These are phyloP conservation scores for Meloe dianella DNA, from an alignment of 2,888 invertebrate species.

Conservation along the genomic window DNA sequence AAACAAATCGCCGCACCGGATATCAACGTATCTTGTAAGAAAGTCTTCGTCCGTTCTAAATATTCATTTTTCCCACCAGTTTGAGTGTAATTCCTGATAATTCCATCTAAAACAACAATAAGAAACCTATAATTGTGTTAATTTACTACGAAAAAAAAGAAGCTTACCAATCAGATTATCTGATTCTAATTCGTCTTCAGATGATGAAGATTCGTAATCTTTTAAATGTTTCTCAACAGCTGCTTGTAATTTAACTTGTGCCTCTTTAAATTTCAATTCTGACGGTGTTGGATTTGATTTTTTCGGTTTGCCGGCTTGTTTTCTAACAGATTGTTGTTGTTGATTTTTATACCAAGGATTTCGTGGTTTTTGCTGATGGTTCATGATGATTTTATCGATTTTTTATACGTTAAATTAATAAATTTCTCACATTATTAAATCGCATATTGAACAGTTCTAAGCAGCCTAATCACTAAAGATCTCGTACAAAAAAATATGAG, in stretches of 20 bases:
- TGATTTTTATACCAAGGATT: constrained; percentile 47
- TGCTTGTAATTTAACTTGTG: constrained; percentile 60
- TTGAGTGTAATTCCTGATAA: constrained; percentile 61
- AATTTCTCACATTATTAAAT: background rate
- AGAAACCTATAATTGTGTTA: background rate
- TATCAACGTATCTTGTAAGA: constrained; percentile 79
- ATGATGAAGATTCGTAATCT: constrained; percentile 63
- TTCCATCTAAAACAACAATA: constrained; percentile 53
- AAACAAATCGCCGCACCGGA: constrained; percentile 84
- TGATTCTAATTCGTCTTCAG: constrained; percentile 63
- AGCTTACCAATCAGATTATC: constrained; percentile 60
- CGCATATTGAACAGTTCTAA: background rate
- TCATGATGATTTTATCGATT: constrained; percentile 34
- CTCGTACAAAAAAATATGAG: background rate
- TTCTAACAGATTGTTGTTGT: constrained; percentile 19
- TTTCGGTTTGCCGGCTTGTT: background rate
- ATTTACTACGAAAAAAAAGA: constrained; percentile 15
- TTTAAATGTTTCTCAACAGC: constrained; percentile 61
- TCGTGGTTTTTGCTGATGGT: constrained; percentile 36
- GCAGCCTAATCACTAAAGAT: background rate
- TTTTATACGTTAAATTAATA: background rate
- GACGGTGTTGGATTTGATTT: constrained; percentile 38
- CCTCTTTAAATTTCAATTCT: constrained; percentile 59
- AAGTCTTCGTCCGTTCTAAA: constrained; percentile 69
- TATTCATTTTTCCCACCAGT: constrained; percentile 58